Evolutionary conservation across 2,797 vertebrate genomes (phyloP).

Genomic region (Lepus townsendii): DNA sequence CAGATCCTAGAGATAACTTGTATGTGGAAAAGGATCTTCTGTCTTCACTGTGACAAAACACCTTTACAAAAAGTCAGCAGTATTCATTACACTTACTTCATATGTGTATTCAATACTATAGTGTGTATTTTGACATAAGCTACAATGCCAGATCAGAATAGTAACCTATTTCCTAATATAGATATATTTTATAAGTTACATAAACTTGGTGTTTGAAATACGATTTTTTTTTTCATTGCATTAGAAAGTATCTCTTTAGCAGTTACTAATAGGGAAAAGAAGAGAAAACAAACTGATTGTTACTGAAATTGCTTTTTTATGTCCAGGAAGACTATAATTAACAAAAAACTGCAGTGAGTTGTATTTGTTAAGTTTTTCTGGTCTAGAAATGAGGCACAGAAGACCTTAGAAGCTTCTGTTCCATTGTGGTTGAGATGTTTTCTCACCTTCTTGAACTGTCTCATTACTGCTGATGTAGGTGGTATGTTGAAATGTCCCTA

Average conservation of each 20-base stretch:
- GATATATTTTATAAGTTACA: constrained; percentile 40
- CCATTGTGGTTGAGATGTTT: constrained; percentile 73
- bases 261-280: not conserved
- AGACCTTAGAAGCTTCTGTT: constrained; percentile 67
- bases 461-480: constrained; percentile 60
- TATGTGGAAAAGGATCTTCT: not conserved
- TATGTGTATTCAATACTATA: not conserved
- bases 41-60: constrained; percentile 51
- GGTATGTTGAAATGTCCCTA: constrained; percentile 43
- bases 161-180: not conserved
- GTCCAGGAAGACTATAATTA: constrained; percentile 9
- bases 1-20: not conserved
- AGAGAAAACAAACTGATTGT: not conserved
- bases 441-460: constrained; percentile 66
- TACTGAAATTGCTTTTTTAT: constrained; percentile 26
- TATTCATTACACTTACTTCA: constrained; percentile 41
- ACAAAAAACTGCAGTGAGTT: not conserved
- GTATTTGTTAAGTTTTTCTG: constrained; percentile 30
- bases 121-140: constrained; percentile 50
- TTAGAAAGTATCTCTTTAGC: constrained; percentile 21
- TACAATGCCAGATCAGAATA: constrained; percentile 36
- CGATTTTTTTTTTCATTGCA: not conserved
- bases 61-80: not conserved
- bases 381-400: constrained; percentile 21
- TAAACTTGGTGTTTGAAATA: constrained; percentile 48